Base-by-base conservation (phyloP, 2,797 vertebrate species). In the Sebastes taczanowskii region DNA sequence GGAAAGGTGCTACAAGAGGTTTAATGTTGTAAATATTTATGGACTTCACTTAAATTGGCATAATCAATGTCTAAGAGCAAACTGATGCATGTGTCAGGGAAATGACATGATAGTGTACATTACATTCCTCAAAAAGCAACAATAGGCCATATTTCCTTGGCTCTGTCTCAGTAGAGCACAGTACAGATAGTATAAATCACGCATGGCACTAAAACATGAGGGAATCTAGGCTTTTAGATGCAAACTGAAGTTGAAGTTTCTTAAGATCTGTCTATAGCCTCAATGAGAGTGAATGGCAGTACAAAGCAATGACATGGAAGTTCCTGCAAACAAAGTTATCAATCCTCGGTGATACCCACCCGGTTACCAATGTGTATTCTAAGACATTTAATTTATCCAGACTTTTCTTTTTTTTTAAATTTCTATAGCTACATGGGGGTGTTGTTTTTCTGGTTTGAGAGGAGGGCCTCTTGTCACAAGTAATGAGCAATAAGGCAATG, bases 311-410 rank as follows among this genome's bases (percentile, higher is more conserved):
- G 13, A 49, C n/a, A 64, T 59, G 14, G 35, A 76, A 67, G 29
- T 13, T 67, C 35, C 23, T 58, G 71, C 66, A 13, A 52, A 58
- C 30, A 64, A 76, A 11, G 4, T 9, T 1, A 52, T 7, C n/a
- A 52, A 2, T 77, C 53, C 69, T 70, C 10, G 55, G 32, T 29
- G 49, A 80, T 34, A 79, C 68, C 75, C 42, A 76, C 56, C 79
- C 62, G 42, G 27, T 55, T 5, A n/a, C 38, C 34, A 25, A 27
- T 4, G 29, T 20, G 32, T 35, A 73, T 82, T 83, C 78, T 78
- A 81, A 89, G 73, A 56, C 46, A 25, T 78, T 38, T 66, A 2
- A 23, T 75, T 49, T 9, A 63, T 55, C 53, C 46, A 75, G 66
- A 60, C 49, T 46, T 60, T 49, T 78, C 34, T 77, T 49, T 49